These are phyloP conservation scores for Ptilonorhynchus violaceus DNA, from an alignment of 2,113 vertebrate species.

Conservation along the genomic window DNA sequence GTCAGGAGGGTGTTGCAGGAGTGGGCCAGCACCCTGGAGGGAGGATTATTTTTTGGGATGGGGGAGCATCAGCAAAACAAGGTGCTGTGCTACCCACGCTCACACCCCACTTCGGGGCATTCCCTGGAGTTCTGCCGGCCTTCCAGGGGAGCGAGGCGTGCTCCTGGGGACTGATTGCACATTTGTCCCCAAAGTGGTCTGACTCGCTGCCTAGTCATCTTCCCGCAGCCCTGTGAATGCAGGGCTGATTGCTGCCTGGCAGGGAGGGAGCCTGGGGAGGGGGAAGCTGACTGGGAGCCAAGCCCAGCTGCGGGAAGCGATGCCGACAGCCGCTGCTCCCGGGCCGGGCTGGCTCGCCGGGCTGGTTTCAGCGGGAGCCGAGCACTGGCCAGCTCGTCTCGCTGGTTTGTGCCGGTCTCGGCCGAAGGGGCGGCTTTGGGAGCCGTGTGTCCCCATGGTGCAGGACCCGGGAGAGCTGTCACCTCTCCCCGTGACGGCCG, in stretches of 20 bases:
- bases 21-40: rapidly evolving
- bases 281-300: background rate
- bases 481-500: background rate
- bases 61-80: background rate
- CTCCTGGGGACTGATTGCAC: slow-evolving; percentile 27
- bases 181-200: slow-evolving; percentile 27
- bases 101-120: background rate
- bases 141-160: background rate
- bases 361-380: background rate
- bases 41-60: background rate
- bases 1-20: background rate
- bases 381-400: background rate
- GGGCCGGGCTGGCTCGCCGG: background rate
- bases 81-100: background rate
- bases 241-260: slow-evolving; percentile 51
- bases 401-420: background rate
- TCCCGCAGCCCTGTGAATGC: slow-evolving; percentile 45
- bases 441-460: background rate
- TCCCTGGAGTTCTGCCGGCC: background rate
- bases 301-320: slow-evolving; percentile 45
- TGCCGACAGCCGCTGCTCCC: background rate
- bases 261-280: background rate
- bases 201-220: slow-evolving; percentile 56
- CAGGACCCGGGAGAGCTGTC: background rate
- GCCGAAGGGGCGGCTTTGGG: background rate